Evolutionary conservation across 2,888 invertebrate genomes (phyloP).

Genomic region (Therioaphis trifolii): DNA sequence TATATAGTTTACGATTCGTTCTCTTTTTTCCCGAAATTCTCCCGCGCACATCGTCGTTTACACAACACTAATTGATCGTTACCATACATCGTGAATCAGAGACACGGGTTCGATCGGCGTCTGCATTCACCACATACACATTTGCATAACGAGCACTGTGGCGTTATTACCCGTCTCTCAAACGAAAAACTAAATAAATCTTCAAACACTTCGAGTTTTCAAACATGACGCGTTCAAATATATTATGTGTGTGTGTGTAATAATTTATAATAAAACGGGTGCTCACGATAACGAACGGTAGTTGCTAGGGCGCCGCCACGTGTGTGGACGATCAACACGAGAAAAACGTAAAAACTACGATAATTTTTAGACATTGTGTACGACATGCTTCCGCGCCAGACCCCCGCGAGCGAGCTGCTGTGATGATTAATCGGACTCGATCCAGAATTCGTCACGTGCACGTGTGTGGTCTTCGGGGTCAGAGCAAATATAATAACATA

Average conservation of each 20-base stretch:
- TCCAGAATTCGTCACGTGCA: slow-evolving; percentile 55
- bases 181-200: too few relatives aligned
- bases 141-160: too few relatives aligned
- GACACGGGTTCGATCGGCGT: neutral
- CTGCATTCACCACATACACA: too few relatives aligned
- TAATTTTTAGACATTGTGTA: neutral
- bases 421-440: slow-evolving; percentile 58
- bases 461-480: slow-evolving; percentile 46
- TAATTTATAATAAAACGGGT: slow-evolving; percentile 6
- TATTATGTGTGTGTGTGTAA: neutral
- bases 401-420: slow-evolving; percentile 3
- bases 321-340: neutral
- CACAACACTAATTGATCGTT: slow-evolving; percentile 38
- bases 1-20: too few relatives aligned
- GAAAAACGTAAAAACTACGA: neutral
- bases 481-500: slow-evolving; percentile 14
- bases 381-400: neutral
- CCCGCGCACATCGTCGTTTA: too few relatives aligned
- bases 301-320: neutral
- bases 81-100: neutral
- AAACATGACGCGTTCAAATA: neutral
- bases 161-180: too few relatives aligned
- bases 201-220: too few relatives aligned
- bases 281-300: slow-evolving; percentile 13
- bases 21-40: too few relatives aligned